Percentiles rank a stretch among this genome's conserved stretches.
Evolutionary conservation across 2,888 invertebrate genomes (phyloP).

Genomic region (Agrotis clavis): DNA sequence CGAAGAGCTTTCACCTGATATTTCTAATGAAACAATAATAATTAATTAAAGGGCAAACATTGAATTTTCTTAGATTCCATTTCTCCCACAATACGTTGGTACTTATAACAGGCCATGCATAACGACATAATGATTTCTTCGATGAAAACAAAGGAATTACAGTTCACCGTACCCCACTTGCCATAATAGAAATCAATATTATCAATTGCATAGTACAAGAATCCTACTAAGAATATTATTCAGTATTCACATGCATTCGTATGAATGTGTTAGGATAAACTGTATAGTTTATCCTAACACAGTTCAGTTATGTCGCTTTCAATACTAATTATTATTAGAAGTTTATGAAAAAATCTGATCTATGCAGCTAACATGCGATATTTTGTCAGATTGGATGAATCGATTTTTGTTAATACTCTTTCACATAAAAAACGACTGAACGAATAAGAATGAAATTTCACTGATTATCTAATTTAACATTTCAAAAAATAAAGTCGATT

Average conservation of each 20-base stretch:
- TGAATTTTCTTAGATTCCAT: neutral
- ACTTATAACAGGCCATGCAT: neutral
- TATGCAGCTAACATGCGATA: too few species aligned
- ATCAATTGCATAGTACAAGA: constrained; percentile 56
- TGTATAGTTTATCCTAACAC: constrained; percentile 20
- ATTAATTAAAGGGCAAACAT: neutral
- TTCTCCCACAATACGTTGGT: neutral
- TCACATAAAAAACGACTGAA: too few species aligned
- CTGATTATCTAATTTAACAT: too few species aligned
- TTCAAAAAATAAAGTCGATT: neutral
- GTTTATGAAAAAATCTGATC: too few species aligned
- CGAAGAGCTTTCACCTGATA: neutral
- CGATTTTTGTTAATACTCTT: too few species aligned
- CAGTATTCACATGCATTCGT: constrained; percentile 61
- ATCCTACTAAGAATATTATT: constrained; percentile 65
- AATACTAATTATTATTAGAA: neutral
- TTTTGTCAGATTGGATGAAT: too few species aligned
- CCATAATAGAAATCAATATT: constrained; percentile 73
- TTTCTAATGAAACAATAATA: neutral
- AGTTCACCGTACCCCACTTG: constrained; percentile 64
- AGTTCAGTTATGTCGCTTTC: neutral
- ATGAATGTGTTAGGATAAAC: too few species aligned
- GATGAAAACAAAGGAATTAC: constrained; percentile 52
- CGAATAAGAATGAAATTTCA: too few species aligned
- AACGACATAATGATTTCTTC: constrained; percentile 29